Evolutionary conservation across 2,888 invertebrate species (phyloP).

Genomic region (Caenorhabditis drosophilae): DNA sequence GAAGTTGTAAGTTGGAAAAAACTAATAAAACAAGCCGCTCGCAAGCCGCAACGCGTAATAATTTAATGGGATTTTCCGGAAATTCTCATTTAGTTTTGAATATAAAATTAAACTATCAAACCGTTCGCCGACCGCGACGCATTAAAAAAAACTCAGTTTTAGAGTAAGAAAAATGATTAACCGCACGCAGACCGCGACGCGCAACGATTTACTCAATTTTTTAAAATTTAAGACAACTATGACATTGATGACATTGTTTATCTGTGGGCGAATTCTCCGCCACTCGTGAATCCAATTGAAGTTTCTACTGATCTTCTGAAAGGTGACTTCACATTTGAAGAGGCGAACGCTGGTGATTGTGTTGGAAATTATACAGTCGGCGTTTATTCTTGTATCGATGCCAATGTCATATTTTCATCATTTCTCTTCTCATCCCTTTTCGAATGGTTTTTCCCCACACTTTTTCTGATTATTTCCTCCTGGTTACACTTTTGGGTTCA

Average conservation of each 20-base stretch:
- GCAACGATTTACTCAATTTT: neutral
- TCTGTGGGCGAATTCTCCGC: conserved; percentile 67
- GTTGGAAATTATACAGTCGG: conserved; percentile 67
- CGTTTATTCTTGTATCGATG: conserved; percentile 63
- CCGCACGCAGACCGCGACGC: too few relatives aligned
- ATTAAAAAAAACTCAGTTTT: too few relatives aligned
- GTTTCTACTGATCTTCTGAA: conserved; percentile 56
- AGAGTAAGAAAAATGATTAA: neutral
- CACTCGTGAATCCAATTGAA: conserved; percentile 64
- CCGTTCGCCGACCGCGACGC: too few relatives aligned
- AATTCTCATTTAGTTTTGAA: neutral
- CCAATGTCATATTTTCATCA: conserved; percentile 56
- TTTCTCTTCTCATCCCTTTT: conserved; percentile 38
- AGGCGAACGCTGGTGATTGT: conserved; percentile 61
- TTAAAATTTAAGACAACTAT: conserved; percentile 47
- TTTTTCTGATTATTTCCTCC: conserved; percentile 57
- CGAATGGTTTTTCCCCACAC: conserved; percentile 57
- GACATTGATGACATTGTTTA: conserved; percentile 65
- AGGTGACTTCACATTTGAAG: conserved; percentile 48
- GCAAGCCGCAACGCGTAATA: neutral
- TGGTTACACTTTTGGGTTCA: conserved; percentile 68
- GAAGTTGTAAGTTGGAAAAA: conserved; percentile 40
- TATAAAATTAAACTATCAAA: too few relatives aligned
- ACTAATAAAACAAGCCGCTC: neutral
- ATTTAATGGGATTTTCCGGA: neutral